These are phyloP conservation scores for Anoplius nigerrimus DNA, from an alignment of 2,888 invertebrate genomes.

Conservation along the genomic window DNA sequence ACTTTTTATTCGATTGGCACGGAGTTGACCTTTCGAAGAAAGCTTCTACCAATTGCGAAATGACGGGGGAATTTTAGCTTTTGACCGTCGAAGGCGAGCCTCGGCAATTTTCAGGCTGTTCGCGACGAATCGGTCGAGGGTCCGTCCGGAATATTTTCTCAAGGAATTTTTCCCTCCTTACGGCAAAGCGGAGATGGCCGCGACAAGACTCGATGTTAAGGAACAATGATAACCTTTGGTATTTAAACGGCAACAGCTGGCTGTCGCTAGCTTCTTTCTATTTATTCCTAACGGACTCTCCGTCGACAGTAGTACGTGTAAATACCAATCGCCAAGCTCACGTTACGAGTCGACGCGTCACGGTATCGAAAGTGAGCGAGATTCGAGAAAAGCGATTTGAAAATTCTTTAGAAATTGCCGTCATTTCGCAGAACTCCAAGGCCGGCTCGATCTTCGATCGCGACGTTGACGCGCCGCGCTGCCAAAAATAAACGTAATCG, in stretches of 20 bases:
- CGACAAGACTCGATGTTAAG: slow-evolving; percentile 30
- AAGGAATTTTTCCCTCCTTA: too few species aligned
- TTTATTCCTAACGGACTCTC: slow-evolving; percentile 46
- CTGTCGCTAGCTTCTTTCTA: slow-evolving; percentile 44
- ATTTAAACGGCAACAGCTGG: slow-evolving; percentile 54
- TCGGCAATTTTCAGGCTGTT: background rate
- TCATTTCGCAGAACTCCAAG: too few species aligned
- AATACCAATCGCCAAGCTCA: slow-evolving; percentile 46
- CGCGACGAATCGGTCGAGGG: too few species aligned
- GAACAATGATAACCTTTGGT: slow-evolving; percentile 56
- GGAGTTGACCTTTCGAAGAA: slow-evolving; percentile 42
- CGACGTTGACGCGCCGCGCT: too few species aligned
- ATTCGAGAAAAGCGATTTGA: slow-evolving; percentile 26
- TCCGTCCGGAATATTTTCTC: too few species aligned
- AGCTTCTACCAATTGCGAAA: background rate
- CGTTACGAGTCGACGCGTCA: slow-evolving; percentile 26
- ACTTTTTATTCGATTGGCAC: slow-evolving; percentile 32
- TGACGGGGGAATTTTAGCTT: background rate
- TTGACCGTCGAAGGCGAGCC: background rate
- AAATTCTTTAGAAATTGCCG: too few species aligned
- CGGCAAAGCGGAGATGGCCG: background rate
- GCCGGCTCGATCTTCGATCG: too few species aligned
- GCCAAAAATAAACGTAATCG: too few species aligned
- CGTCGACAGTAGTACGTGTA: slow-evolving; percentile 29
- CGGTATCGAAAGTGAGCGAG: slow-evolving; percentile 35